phyloP scores from a whole-genome alignment of 1,140 invertebrate species.

The Colletes gigas region DNA sequence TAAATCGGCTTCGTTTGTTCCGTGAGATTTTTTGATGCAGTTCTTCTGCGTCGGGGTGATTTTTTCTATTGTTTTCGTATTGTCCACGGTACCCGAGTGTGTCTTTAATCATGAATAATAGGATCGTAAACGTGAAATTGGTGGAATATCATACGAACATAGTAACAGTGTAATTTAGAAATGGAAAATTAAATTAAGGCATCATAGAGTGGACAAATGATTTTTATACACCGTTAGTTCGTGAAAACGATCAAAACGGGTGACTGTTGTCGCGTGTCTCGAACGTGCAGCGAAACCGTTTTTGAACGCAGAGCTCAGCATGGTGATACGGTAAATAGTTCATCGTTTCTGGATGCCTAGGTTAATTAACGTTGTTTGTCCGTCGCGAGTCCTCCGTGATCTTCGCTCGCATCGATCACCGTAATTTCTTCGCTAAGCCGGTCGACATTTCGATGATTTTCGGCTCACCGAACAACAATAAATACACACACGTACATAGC shows the following conservation, averaged over 20 bases:
- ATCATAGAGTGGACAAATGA: slow-evolving; percentile 47
- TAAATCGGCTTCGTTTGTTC: slow-evolving; percentile 27
- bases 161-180: slow-evolving; percentile 50
- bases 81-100: not conserved
- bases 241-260: slow-evolving; percentile 56
- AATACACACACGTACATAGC: not conserved
- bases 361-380: slow-evolving; percentile 44
- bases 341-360: slow-evolving; percentile 28
- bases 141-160: slow-evolving; percentile 42
- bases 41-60: not conserved
- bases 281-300: slow-evolving; percentile 72
- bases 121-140: slow-evolving; percentile 30
- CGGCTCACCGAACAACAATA: not conserved
- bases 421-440: not conserved
- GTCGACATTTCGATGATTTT: not conserved
- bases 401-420: not conserved
- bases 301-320: slow-evolving; percentile 77
- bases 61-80: not conserved
- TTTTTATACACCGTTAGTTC: slow-evolving; percentile 38
- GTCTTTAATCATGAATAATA: slow-evolving; percentile 41
- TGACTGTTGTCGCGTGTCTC: slow-evolving; percentile 71
- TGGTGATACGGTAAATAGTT: slow-evolving; percentile 79
- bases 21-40: not conserved
- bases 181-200: slow-evolving; percentile 51
- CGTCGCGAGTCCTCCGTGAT: slow-evolving; percentile 12